Base-by-base conservation (phyloP, 2,113 vertebrate species). In the cattle (Bos taurus) region DNA sequence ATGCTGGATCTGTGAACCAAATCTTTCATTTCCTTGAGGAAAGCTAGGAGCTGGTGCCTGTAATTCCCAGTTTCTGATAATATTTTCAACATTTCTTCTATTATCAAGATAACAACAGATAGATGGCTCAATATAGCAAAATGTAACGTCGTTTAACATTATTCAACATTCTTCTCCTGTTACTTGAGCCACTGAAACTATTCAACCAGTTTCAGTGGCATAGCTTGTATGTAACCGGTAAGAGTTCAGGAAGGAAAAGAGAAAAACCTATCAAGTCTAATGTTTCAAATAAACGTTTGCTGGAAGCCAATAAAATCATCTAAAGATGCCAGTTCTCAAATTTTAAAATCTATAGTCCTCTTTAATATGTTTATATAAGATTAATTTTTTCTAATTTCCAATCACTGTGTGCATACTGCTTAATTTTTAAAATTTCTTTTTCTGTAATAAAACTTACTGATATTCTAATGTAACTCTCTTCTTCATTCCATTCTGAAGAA, bases 261-360 rank as follows among this genome's bases (percentile, higher is more conserved):
- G 64, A 88, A 98, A 94, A 91, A 96, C 71, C 84, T 90, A 94
- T 95, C 81, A 96, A 96, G 93, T 80, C 40, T 95, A 87, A 92
- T 80, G 30, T 84, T 95, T 96, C 62, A 96, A 78, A 95, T 74
- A 96, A 57, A 96, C 23, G 17, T 87, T 95, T 96, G 88, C 80
- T 3, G 3, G 59, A 97, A 97, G 30, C 30, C 40, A 56, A 82
- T 67, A 82, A 91, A 95, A 93, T 91, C 89, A 94, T 86, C 84
- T 93, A 36, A 93, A 90, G 43, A 77, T 15, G 11, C 82, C 84
- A 85, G 25, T 77, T 95, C n/a, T 92, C 28, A 85, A 90, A 90
- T 92, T 94, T 96, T 25, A 96, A 95, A 91, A 96, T 93, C 60
- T 87, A 60, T 57, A 91, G 52, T 78, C 80, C 7, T 92, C 21